Percentiles rank a stretch among this genome's conserved stretches.
These are phyloP conservation scores for Chaetura pelagica DNA, from an alignment of 2,113 vertebrate genomes.

Conservation along the genomic window DNA sequence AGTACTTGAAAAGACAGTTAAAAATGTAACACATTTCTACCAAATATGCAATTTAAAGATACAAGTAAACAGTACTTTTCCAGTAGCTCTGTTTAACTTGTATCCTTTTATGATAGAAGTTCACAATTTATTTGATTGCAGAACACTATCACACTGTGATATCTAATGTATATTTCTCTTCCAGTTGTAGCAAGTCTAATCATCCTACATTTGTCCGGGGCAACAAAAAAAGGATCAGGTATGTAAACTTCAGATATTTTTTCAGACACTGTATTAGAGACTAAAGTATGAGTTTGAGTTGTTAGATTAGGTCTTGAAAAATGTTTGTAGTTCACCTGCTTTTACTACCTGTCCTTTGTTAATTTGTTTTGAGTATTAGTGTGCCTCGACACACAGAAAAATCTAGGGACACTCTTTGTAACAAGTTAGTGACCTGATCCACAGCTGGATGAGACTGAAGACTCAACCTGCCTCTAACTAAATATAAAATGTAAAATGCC, in stretches of 20 bases:
- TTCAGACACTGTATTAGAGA: neutral
- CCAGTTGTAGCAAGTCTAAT: conserved; percentile 99
- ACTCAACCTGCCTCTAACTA: neutral
- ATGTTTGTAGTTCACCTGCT: neutral
- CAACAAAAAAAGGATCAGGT: conserved; percentile 98
- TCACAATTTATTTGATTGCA: neutral
- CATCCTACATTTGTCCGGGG: conserved; percentile 94
- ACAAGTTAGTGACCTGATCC: neutral
- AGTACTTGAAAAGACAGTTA: neutral
- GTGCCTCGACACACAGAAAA: neutral
- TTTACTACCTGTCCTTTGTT: neutral
- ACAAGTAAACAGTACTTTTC: neutral
- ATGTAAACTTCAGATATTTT: conserved; percentile 61
- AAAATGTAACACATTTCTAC: neutral
- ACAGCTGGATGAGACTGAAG: neutral
- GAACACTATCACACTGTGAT: neutral
- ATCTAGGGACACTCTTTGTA: conserved; percentile 18
- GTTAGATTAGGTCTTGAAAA: neutral
- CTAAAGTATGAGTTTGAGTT: neutral
- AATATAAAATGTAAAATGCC: neutral
- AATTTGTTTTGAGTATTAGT: neutral
- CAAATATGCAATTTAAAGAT: neutral
- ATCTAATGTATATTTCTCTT: conserved; percentile 70
- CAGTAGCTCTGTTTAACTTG: neutral
- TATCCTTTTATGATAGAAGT: neutral